These are phyloP conservation scores for Centruroides sculpturatus DNA, from an alignment of 1,140 invertebrate species.

Conservation along the genomic window DNA sequence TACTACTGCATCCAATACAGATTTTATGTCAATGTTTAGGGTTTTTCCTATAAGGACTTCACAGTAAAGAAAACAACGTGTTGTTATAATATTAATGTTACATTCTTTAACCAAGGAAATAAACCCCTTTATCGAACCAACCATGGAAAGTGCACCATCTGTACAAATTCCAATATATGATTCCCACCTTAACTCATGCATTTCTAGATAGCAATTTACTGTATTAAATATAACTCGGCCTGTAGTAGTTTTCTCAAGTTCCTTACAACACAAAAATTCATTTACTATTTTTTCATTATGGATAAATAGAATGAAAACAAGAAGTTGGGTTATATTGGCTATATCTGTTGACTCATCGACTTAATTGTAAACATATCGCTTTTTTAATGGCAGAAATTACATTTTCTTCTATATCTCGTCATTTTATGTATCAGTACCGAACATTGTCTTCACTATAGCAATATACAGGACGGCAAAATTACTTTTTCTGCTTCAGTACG, in stretches of 20 bases:
- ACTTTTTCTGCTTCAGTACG: background rate
- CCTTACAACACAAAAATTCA: no score
- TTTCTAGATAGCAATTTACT: no score
- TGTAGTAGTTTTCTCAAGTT: no score
- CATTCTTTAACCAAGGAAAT: background rate
- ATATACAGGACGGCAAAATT: background rate
- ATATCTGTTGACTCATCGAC: background rate
- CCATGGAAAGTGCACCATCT: background rate
- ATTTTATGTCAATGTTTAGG: no score
- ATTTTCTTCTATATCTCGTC: background rate
- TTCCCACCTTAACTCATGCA: conserved; percentile 9
- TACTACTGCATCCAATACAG: conserved; percentile 8
- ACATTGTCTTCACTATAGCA: background rate
- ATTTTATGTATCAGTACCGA: background rate
- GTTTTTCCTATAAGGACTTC: no score
- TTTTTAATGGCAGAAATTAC: background rate
- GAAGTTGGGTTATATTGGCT: background rate
- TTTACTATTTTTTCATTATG: no score
- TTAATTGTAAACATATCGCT: background rate
- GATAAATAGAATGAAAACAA: background rate
- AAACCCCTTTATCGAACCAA: background rate
- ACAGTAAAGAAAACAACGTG: no score
- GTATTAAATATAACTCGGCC: no score
- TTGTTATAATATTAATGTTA: no score
- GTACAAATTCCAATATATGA: background rate